Base-by-base conservation (phyloP, 2,113 vertebrate species). In the Elanus axillaris region DNA sequence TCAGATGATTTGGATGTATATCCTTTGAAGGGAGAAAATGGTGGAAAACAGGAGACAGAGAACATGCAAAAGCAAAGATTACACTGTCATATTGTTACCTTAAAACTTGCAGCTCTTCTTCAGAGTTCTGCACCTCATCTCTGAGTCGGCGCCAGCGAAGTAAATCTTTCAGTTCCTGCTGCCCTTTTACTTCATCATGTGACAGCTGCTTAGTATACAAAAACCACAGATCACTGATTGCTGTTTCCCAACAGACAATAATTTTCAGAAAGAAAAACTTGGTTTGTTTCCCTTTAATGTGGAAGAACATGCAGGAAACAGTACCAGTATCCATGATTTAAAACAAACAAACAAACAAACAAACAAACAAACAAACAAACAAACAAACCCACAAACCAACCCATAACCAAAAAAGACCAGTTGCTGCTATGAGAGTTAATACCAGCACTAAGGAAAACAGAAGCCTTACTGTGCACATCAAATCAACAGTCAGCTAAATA, bases 81-180 rank as follows among this genome's bases (percentile, higher is more conserved):
- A n/a, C 20, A 40, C 16, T 64, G 12, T 56, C 36, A 62, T 43
- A 64, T 12, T 42, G 55, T 96, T 98, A 99, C 99, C 99, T 99
- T 96, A 99, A 98, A 95, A 99, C 98, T 95, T 99, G 99, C 88
- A 99, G 98, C 69, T 99, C 98, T 94, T 99, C 98, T 29, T 98
- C 98, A 29, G 99, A 99, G 96, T 99, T 99, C 94, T 97, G 98
- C n/a, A 99, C 80, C 95, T 99, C 99, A 23, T 99, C 99, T 87
- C 95, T 98, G 77, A 99, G 98, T 87, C 99, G 95, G 62, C 76
- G 98, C 99, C 99, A 99, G 80, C 98, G 98, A 93, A 99, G 97
- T 85, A 99, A 97, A 23, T 99, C 99, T 96, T 98, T 99, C 95
- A 99, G 96, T 80, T 99, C 97, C 81, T 96, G 98, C 64, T 98